Evolutionary conservation across 2,113 vertebrate genomes (phyloP), one percentile per base, ranked within the genome.

Genomic region (Aspiorhynchus laticeps): DNA sequence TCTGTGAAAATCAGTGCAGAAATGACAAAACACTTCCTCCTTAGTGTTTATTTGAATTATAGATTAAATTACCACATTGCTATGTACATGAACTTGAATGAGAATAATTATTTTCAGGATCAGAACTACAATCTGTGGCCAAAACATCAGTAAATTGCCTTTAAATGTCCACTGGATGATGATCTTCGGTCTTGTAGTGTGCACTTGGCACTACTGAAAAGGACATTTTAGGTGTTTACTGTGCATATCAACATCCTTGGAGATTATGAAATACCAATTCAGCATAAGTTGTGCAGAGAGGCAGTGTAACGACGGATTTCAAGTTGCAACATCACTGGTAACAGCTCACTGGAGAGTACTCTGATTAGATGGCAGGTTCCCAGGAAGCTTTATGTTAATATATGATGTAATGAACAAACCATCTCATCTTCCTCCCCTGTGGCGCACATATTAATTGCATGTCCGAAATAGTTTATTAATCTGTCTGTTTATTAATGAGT

Each of bases 401-500:
- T 76, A 84, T 77, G 83, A 85, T 87, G 15, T 76, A 82, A 89
- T 79, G 77, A 67, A 61, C 69, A n/a, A 75, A 74, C 51, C 38
- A 11, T 67, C 59, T 77, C 59, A 36, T 77, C 81, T 88, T 38
- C n/a, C n/a, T 80, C 78, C 81, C 43, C 85, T 1, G 67, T 81
- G 48, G 36, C 53, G 17, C 33, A 8, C 73, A 61, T 75, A 67
- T 77, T 87, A 82, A 88, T 90, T 85, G 78, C 85, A 87, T 67
- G 41, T 85, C 71, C 76, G 56, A 51, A 65, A 80, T 28, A 88
- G 83, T 87, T 85, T 85, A 85, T 87, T 90, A 87, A 90, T 88
- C 78, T 71, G 36, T 41, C 76, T 69, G 81, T 71, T 83, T 83
- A 73, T 85, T 85, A 90, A 88, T 83, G 82, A 80, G 36, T 19